Percentiles rank a stretch among this genome's conserved stretches.
phyloP scores from a whole-genome alignment of 2,888 invertebrate species.

The Panzeria rudis region DNA sequence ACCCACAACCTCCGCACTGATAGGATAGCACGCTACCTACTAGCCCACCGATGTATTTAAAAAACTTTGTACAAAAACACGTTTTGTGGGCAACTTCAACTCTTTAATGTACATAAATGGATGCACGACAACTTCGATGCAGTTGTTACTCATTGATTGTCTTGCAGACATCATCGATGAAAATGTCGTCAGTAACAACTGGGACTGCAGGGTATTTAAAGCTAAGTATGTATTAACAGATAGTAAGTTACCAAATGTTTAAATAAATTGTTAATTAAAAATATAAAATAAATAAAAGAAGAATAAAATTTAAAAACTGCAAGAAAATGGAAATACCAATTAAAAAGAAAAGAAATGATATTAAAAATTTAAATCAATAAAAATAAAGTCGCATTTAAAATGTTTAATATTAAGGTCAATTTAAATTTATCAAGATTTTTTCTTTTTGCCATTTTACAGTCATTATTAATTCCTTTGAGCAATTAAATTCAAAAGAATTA shows the following conservation, averaged over 20 bases:
- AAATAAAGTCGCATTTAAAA: not conserved
- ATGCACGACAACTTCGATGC: no score
- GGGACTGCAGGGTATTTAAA: no score
- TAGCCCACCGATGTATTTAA: no score
- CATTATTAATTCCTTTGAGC: not conserved
- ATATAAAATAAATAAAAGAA: conserved; percentile 31
- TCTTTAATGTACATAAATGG: no score
- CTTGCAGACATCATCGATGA: no score
- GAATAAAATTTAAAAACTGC: not conserved
- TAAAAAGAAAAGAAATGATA: conserved; percentile 4
- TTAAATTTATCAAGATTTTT: not conserved
- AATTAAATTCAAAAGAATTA: not conserved
- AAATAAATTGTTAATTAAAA: conserved; percentile 16
- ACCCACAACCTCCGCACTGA: no score
- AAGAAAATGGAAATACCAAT: not conserved
- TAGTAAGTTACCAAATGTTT: conserved; percentile 13
- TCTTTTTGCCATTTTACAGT: not conserved
- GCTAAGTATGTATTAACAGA: not conserved
- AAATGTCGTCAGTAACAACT: no score
- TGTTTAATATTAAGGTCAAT: not conserved
- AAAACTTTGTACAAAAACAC: no score
- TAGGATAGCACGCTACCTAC: no score
- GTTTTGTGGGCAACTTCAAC: no score
- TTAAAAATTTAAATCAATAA: not conserved
- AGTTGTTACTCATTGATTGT: no score